Evolutionary conservation across 2,113 vertebrate species (phyloP).

Genomic region (Falcunculus frontatus): DNA sequence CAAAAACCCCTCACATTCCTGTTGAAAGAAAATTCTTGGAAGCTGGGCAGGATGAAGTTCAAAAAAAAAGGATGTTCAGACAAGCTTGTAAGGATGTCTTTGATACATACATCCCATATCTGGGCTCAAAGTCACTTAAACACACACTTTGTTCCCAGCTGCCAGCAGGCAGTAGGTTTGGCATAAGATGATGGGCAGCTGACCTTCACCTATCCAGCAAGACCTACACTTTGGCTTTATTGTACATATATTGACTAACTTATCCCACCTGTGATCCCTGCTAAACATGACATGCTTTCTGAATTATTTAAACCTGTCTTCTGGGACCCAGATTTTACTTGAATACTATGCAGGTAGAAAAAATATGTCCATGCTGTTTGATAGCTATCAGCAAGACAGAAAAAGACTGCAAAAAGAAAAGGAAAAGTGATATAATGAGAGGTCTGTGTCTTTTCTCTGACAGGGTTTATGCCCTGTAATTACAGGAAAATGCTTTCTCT

Average conservation of each 20-base stretch:
- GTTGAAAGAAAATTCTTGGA: not conserved
- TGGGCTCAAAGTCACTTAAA: not conserved
- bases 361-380: not conserved
- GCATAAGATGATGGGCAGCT: not conserved
- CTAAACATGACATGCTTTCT: not conserved
- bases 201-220: not conserved
- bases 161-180: not conserved
- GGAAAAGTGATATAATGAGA: not conserved
- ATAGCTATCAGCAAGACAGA: not conserved
- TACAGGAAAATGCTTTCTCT: not conserved
- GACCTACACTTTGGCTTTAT: not conserved
- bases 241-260: not conserved
- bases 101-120: not conserved
- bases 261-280: not conserved
- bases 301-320: not conserved
- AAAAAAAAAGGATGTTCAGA: not conserved
- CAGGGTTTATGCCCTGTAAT: slow-evolving; percentile 30
- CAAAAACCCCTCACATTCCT: not conserved
- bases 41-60: not conserved
- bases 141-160: not conserved
- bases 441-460: not conserved
- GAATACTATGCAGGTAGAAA: not conserved
- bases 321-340: not conserved
- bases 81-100: not conserved
- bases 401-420: not conserved